phyloP scores from a whole-genome alignment of 2,797 vertebrate genomes.

The Diplodus sargus region DNA sequence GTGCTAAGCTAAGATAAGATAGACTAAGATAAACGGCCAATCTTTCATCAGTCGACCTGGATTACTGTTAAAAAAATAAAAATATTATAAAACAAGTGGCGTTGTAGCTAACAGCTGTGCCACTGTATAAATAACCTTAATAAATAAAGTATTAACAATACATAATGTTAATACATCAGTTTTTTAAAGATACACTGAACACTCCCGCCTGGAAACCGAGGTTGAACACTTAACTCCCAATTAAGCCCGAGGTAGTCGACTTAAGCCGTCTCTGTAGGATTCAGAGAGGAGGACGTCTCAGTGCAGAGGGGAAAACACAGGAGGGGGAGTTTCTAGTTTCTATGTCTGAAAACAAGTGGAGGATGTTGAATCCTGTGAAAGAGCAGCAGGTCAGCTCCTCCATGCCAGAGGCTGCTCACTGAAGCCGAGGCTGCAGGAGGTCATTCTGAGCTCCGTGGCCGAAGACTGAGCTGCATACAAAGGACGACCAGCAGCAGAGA shows the following conservation, averaged over 20 bases:
- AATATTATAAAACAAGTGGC: too few species aligned
- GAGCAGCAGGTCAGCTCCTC: conserved; percentile 46
- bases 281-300: conserved; percentile 6
- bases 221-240: conserved; percentile 55
- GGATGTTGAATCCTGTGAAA: conserved; percentile 44
- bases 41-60: background rate
- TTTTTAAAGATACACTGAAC: background rate
- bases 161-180: background rate
- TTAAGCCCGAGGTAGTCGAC: conserved; percentile 47
- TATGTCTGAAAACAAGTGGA: conserved; percentile 25
- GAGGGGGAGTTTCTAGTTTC: background rate
- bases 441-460: conserved; percentile 31
- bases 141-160: too few species aligned
- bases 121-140: too few species aligned
- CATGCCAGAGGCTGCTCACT: conserved; percentile 23
- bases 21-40: background rate
- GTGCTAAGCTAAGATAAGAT: conserved; percentile 3
- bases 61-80: background rate
- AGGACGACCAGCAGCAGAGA: too few species aligned
- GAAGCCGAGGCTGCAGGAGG: conserved; percentile 37
- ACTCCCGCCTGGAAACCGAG: conserved; percentile 11
- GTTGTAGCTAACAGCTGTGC: too few species aligned
- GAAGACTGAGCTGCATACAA: background rate
- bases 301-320: background rate
- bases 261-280: conserved; percentile 54